Conservation (phyloP, 2,797 vertebrate genomes). For the Oreochromis grahami region DNA sequence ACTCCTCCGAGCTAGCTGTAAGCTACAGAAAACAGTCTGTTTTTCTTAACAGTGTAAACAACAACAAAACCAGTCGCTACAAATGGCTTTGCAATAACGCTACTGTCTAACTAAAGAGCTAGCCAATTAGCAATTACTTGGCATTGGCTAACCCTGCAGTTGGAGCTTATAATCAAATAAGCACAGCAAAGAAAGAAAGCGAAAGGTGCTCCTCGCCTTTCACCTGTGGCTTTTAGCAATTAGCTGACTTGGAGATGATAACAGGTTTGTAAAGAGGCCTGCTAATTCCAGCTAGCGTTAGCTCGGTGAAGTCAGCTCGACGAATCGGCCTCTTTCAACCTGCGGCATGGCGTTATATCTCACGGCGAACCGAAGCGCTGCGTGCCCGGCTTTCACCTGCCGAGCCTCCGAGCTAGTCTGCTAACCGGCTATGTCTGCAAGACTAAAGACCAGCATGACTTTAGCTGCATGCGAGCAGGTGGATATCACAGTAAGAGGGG, state of each 20-base stretch:
- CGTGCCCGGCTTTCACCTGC: constrained; percentile 5
- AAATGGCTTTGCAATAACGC: not conserved
- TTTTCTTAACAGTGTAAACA: constrained; percentile 41
- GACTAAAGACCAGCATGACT: not conserved
- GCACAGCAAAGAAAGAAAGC: not conserved
- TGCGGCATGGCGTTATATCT: constrained; percentile 57
- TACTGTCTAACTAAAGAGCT: not conserved
- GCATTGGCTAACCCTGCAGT: not conserved
- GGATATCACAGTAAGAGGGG: not conserved
- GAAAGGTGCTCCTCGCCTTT: not conserved
- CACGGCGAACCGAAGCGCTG: not conserved
- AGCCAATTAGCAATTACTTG: constrained; percentile 33
- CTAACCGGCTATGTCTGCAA: constrained; percentile 18
- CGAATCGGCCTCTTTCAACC: constrained; percentile 30
- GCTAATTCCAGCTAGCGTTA: constrained; percentile 20
- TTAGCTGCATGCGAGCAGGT: not conserved
- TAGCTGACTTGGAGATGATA: not conserved
- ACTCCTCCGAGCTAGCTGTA: not conserved
- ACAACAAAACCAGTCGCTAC: not conserved
- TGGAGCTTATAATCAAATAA: not conserved
- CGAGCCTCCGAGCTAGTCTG: not conserved
- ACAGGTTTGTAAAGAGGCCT: not conserved
- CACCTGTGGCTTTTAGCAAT: not conserved
- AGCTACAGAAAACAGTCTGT: not conserved
- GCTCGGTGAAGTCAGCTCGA: constrained; percentile 19